A percentile compares a stretch with the other conserved stretches of the same genome.
Evolutionary conservation across 2,888 invertebrate species (phyloP).

Genomic region (Seira sanloemensis): DNA sequence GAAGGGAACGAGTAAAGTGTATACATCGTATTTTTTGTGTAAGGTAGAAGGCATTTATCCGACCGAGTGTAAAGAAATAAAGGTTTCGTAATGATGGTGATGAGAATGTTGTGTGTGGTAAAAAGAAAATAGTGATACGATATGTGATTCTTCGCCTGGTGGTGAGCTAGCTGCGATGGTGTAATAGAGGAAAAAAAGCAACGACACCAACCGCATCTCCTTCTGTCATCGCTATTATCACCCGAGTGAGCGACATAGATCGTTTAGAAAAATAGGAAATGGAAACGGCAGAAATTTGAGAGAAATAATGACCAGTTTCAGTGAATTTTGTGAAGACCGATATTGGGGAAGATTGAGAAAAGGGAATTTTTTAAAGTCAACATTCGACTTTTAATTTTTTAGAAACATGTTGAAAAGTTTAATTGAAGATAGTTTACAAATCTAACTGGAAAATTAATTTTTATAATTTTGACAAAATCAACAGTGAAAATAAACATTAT

Average conservation of each 20-base stretch:
- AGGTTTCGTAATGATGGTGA: too few species aligned
- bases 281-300: neutral
- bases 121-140: too few species aligned
- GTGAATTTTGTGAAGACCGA: neutral
- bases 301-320: neutral
- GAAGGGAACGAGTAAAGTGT: constrained; percentile 12
- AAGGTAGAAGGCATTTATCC: neutral
- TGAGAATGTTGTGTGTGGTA: too few species aligned
- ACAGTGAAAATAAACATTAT: neutral
- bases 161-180: neutral
- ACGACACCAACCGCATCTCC: constrained; percentile 43
- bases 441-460: too few species aligned
- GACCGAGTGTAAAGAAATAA: too few species aligned
- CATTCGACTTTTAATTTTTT: neutral
- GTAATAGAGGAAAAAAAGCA: constrained; percentile 21
- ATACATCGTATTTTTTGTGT: constrained; percentile 1
- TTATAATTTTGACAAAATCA: neutral
- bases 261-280: neutral
- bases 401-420: too few species aligned
- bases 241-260: constrained; percentile 18
- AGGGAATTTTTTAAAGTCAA: constrained; percentile 7
- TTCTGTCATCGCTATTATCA: constrained; percentile 35
- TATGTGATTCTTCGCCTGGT: neutral
- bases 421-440: neutral
- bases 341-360: neutral